Conservation (phyloP, 1,140 invertebrate species). For the Sinella curviseta region DNA sequence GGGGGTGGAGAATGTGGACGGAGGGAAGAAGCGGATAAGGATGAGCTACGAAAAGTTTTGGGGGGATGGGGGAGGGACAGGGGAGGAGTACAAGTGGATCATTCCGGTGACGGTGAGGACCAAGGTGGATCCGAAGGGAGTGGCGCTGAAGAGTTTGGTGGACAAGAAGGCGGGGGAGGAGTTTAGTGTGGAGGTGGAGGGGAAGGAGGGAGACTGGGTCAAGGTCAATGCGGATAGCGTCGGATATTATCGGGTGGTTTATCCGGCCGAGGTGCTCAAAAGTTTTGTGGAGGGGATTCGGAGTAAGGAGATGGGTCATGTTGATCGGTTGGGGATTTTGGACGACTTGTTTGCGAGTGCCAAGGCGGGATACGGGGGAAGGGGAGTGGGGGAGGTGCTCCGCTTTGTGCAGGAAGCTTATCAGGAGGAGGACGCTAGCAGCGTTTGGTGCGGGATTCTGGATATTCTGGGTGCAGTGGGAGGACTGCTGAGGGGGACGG, state of each 20-base stretch:
- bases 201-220: background rate
- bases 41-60: slow-evolving; percentile 34
- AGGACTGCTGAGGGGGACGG: background rate
- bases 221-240: slow-evolving; percentile 69
- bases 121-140: background rate
- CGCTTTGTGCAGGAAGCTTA: slow-evolving; percentile 16
- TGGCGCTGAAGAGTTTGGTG: background rate
- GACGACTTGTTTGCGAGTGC: slow-evolving; percentile 87
- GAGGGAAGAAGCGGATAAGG: slow-evolving; percentile 22
- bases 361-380: background rate
- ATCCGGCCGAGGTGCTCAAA: slow-evolving; percentile 74
- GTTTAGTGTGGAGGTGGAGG: background rate
- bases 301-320: slow-evolving; percentile 73
- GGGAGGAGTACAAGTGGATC: slow-evolving; percentile 13
- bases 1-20: background rate
- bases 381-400: background rate
- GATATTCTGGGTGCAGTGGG: background rate
- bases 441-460: slow-evolving; percentile 9
- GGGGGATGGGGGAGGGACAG: background rate
- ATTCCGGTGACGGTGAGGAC: background rate
- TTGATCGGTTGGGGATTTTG: slow-evolving; percentile 85
- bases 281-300: slow-evolving; percentile 75
- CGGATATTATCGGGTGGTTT: slow-evolving; percentile 83
- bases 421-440: background rate
- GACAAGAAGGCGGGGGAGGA: background rate